phyloP scores from a whole-genome alignment of 2,888 invertebrate species.

The Dolichopus griseipennis region DNA sequence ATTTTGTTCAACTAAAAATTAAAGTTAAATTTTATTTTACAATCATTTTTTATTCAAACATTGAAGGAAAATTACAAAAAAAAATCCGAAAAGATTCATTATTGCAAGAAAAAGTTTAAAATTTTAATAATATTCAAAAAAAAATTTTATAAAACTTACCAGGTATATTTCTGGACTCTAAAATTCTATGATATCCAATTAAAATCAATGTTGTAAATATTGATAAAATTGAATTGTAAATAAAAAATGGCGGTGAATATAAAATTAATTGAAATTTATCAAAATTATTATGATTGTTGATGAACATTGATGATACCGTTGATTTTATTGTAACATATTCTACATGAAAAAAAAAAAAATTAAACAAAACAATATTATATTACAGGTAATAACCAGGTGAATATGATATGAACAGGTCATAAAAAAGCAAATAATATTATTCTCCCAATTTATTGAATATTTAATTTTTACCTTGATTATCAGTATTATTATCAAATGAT shows the following conservation, averaged over 20 bases:
- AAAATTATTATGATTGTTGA: conserved; percentile 11
- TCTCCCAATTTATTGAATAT: conserved; percentile 22
- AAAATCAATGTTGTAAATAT: conserved; percentile 34
- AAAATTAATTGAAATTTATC: conserved; percentile 17
- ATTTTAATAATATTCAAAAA: too few relatives aligned
- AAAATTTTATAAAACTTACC: conserved; percentile 29
- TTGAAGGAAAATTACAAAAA: too few relatives aligned
- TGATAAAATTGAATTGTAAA: conserved; percentile 34
- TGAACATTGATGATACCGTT: conserved; percentile 13
- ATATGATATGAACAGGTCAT: background rate
- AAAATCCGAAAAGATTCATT: too few relatives aligned
- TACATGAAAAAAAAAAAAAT: conserved; percentile 7
- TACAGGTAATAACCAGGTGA: background rate
- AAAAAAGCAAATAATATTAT: conserved; percentile 21
- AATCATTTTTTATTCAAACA: too few relatives aligned
- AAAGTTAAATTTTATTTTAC: too few relatives aligned
- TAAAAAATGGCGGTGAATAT: conserved; percentile 28
- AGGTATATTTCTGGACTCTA: conserved; percentile 36
- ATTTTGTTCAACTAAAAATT: too few relatives aligned
- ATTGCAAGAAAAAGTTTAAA: too few relatives aligned
- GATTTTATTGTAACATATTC: conserved; percentile 20
- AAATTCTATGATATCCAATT: conserved; percentile 37
- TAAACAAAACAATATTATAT: background rate
- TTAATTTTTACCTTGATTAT: conserved; percentile 17
- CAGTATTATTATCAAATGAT: conserved; percentile 12